Base-by-base conservation (phyloP, 1,140 invertebrate genomes). In the Zaprionus lachaisei region DNA sequence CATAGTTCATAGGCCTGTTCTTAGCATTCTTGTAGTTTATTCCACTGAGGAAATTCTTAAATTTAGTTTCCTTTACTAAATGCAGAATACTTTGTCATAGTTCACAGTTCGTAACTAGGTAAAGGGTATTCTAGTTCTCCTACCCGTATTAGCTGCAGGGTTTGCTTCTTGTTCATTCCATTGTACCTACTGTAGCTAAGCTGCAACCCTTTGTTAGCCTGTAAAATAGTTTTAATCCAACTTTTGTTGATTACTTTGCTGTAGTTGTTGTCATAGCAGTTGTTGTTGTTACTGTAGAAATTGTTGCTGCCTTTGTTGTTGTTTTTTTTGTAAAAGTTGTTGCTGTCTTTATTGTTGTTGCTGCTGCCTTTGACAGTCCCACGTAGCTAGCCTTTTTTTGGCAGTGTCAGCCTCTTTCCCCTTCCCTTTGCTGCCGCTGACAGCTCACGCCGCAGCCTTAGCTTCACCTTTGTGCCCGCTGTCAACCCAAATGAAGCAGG, bases 401-500 rank as follows among this genome's bases (percentile, higher is more conserved):
- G 20, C 28, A 15, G 7, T 15, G 28, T 22, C 34, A 12, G 7
- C 2, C 5, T 38, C 37, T 38, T 4, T 38, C 14, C 1, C 11
- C 47, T 9, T 24, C 4, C n/a, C 9, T 22, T 7, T 26, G 7
- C 20, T 66, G 68, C 22, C 55, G 73, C 20, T 75, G 75, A 75
- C 82, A 83, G 76, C 76, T 51, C 56, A 66, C 66, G 58, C 58
- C 55, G 57, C 56, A 67, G 22, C 54, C 31, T 41, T 55, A 64
- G 49, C 55, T 44, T 62, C 81, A 78, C 65, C 81, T 84, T 83
- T 89, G 80, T 80, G 71, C 47, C 20, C 26, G 67, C 70, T 89
- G 84, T 89, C 78, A 87, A 63, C 71, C 68, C 78, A 89, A 87
- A 87, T 84, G 84, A 87, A 89, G 71, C 83, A 82, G 67, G 73